phyloP scores from a whole-genome alignment of 2,888 invertebrate genomes.

The Sesamia inferens region DNA sequence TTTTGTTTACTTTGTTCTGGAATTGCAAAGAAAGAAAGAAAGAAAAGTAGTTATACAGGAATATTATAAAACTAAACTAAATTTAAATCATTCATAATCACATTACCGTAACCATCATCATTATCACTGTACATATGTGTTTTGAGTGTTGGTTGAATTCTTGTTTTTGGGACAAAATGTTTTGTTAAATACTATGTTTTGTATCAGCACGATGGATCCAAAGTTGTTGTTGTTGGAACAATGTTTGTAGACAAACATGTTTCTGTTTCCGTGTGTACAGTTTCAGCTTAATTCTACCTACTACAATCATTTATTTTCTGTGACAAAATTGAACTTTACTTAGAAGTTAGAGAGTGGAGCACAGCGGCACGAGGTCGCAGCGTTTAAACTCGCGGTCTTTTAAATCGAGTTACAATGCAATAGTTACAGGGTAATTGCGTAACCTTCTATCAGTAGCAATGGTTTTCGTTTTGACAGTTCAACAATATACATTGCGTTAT shows the following conservation, averaged over 20 bases:
- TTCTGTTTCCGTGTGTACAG: background rate
- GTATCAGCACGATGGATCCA: background rate
- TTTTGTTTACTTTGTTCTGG: background rate
- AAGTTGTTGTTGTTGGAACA: background rate
- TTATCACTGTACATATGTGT: background rate
- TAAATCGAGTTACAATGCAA: background rate
- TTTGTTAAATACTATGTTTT: background rate
- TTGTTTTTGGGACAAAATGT: background rate
- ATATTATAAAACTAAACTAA: too few species aligned
- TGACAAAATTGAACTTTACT: background rate
- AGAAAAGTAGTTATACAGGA: too few species aligned
- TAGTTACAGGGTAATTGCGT: background rate
- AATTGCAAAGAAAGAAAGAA: background rate
- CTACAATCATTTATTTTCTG: constrained; percentile 8
- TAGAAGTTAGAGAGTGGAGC: constrained; percentile 3
- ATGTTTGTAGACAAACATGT: background rate
- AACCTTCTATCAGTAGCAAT: too few species aligned
- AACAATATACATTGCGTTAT: too few species aligned
- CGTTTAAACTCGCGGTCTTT: constrained; percentile 6
- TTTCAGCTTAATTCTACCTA: background rate
- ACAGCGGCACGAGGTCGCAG: constrained; percentile 12
- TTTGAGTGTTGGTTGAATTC: background rate
- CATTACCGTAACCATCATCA: too few species aligned
- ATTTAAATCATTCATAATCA: too few species aligned
- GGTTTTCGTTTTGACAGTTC: too few species aligned